Base-by-base conservation (phyloP, 2,888 invertebrate genomes). In the Drosophila macrospina region DNA sequence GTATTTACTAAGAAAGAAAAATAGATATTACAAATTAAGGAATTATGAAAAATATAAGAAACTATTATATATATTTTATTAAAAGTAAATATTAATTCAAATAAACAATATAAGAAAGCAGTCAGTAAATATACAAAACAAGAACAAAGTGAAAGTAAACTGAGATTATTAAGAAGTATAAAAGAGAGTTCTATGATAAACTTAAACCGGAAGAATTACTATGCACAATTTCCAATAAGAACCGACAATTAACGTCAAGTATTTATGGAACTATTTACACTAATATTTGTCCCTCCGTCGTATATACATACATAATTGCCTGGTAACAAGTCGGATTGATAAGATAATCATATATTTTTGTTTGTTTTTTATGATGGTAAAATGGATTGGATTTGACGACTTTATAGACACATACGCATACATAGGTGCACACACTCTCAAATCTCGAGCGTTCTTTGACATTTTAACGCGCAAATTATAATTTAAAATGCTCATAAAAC, bases 401-500 rank as follows among this genome's bases (percentile, higher is more conserved):
- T 42, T 15, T 20, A 54, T 48, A 16, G n/a, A 41, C 11, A 42
- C 15, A 36, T 8, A 24, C 20, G 8, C 51, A 26, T 7, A 39
- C 48, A 56, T 11, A 34, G 8, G 13, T 20, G 11, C 50, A 26
- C 11, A 39, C 48, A 56, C 16, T 26, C 13, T 26, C 16, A 15
- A 42, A 32, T 65, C 44, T 39, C 28, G 16, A 48, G 54, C 39
- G 10, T 39, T 24, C 36, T 54, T 54, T 32, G 56, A 63, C 51
- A 69, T 48, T 61, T 69, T 64, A 57, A 59, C 65, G 62, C 47
- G 54, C 60, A 62, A 65, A 60, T 63, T 44, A 66, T 57, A 70
- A 63, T 70, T 70, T 60, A 70, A 62, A 64, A 36, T 24, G 34
- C 42, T 74, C 62, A 42, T 71, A 80, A 78, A 78, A 50, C 42